Base-by-base conservation (phyloP, 2,888 invertebrate genomes). In the Caenorhabditis sp. region DNA sequence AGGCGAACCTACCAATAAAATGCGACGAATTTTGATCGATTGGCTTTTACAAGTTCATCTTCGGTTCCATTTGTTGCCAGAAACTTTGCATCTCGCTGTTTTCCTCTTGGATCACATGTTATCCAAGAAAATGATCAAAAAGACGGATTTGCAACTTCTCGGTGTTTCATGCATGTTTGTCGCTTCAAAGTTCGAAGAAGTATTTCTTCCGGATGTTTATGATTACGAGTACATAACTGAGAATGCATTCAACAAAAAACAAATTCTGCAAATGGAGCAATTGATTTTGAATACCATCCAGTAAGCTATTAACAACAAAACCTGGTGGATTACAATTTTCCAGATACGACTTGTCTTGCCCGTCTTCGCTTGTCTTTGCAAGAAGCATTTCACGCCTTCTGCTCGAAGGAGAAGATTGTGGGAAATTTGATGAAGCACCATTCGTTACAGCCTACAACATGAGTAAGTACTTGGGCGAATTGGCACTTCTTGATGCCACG, bases 181-280 rank as follows among this genome's bases (percentile, higher is more conserved):
- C 63, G 95, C 97, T 0, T 92, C 93, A 86, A 97, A 97, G 89
- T 96, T 94, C 86, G 97, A 97, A 89, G 97, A 97, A 90, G 93
- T 95, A 85, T 94, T 93, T 85, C 91, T 93, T 1, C 95, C 96
- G 0, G 93, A 93, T 56, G 91, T 95, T 25, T 90, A 89, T 7
- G 97, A 97, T 89, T 95, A 95, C 89, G 93, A 94, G 17, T 94
- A 93, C 88, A 93, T 97, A 64, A 93, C 95, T 12, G 95, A 95
- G 89, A 92, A 93, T 87, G 92, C 94, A 0, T 97, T 94, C 88
- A 91, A 91, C 3, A 93, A 92, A 84, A 87, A 90, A 43, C 74
- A 83, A 62, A 81, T 83, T 43, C 57, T 82, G n/a, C 52, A 69
- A 8, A 71, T 75, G 77, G 79, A 77, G 59, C 74, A 73, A 52